Percentiles rank a stretch among this genome's conserved stretches.
Conservation (phyloP, 2,888 invertebrate genomes). For the Aelia acuminata region DNA sequence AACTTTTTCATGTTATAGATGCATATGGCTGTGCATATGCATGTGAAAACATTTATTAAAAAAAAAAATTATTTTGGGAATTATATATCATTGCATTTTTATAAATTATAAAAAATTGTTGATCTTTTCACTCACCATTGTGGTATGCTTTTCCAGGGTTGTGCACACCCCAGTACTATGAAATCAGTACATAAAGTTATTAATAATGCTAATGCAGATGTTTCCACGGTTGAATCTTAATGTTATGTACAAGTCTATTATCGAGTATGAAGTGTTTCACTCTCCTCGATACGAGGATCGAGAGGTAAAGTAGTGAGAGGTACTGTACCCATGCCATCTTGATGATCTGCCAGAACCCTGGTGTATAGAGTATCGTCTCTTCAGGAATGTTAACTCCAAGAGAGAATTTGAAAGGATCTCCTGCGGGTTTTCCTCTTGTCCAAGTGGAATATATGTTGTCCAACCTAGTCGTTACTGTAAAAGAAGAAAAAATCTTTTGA, state of each 20-base stretch:
- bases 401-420: slow-evolving; percentile 59
- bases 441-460: slow-evolving; percentile 62
- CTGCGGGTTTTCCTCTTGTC: slow-evolving; percentile 61
- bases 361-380: slow-evolving; percentile 62
- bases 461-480: slow-evolving; percentile 62
- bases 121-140: no score
- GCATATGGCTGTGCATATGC: no score
- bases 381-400: slow-evolving; percentile 60
- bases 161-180: no score
- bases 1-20: no score
- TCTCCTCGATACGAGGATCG: slow-evolving; percentile 59
- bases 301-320: slow-evolving; percentile 62
- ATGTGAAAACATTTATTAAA: no score
- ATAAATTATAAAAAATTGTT: no score
- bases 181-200: not conserved
- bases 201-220: slow-evolving; percentile 40
- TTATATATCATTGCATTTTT: no score
- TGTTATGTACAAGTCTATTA: slow-evolving; percentile 63
- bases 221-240: slow-evolving; percentile 62
- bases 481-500: not conserved
- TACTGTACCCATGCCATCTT: slow-evolving; percentile 64
- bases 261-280: slow-evolving; percentile 63
- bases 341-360: slow-evolving; percentile 64
- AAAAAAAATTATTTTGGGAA: no score
- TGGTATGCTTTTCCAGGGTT: no score